These are phyloP conservation scores for Hydrozoanthus gracilis DNA, from an alignment of 92 coral and sea anemone genomes.

Conservation along the genomic window DNA sequence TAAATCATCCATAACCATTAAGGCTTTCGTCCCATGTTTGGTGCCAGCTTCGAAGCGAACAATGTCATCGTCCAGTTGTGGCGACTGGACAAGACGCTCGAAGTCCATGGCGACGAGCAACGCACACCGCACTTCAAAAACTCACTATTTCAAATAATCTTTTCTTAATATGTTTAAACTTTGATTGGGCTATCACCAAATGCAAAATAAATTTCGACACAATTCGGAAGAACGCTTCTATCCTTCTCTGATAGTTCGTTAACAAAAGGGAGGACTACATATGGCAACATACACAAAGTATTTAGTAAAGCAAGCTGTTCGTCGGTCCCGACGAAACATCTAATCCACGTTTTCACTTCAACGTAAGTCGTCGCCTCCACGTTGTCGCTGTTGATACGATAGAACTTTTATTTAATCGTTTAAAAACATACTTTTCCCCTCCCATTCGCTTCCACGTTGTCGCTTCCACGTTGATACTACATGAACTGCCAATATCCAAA, in stretches of 20 bases:
- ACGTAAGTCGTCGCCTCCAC: not conserved
- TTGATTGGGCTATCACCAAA: not conserved
- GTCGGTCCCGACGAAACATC: not conserved
- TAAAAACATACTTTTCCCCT: too few relatives aligned
- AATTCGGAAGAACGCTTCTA: too few relatives aligned
- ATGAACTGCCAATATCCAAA: too few relatives aligned
- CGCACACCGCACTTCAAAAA: not conserved
- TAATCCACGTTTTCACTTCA: not conserved
- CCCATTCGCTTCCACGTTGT: too few relatives aligned
- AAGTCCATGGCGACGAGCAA: conserved; percentile 64
- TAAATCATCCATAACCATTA: conserved; percentile 93
- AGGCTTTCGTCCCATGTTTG: conserved; percentile 87
- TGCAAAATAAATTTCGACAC: not conserved
- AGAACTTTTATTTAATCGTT: too few relatives aligned
- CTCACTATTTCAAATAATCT: not conserved
- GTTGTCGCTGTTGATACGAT: too few relatives aligned
- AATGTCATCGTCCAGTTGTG: conserved; percentile 70
- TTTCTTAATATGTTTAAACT: not conserved
- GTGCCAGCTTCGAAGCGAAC: conserved; percentile 85
- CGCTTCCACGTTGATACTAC: too few relatives aligned
- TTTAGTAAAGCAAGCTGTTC: too few relatives aligned
- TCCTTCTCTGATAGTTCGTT: not conserved
- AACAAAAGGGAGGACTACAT: not conserved
- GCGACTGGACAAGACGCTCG: conserved; percentile 69
- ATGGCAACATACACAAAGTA: not conserved